phyloP scores from a whole-genome alignment of 2,888 invertebrate genomes.

The Trilocha varians region DNA sequence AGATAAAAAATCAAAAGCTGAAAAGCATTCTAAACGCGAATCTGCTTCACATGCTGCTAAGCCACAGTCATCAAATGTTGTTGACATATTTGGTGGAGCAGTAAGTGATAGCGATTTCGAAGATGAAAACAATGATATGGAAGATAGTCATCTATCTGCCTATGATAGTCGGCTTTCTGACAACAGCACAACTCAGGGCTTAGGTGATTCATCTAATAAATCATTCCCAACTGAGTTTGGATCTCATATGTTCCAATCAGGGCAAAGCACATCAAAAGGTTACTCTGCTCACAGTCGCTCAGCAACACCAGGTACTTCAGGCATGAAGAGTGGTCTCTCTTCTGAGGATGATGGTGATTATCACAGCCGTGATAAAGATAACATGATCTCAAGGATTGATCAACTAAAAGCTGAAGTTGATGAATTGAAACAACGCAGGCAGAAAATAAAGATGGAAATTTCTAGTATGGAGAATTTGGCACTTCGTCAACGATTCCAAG shows the following conservation, averaged over 20 bases:
- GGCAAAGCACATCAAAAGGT: constrained; percentile 26
- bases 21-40: constrained; percentile 26
- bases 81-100: constrained; percentile 92
- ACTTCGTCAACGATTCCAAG: constrained; percentile 86
- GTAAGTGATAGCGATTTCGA: constrained; percentile 90
- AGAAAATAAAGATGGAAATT: constrained; percentile 87
- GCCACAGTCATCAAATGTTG: constrained; percentile 46
- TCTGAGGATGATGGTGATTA: constrained; percentile 51
- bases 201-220: constrained; percentile 29
- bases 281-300: constrained; percentile 27
- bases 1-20: constrained; percentile 42
- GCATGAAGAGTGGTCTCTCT: constrained; percentile 31
- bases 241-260: constrained; percentile 44
- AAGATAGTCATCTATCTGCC: constrained; percentile 83
- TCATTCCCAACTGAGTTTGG: constrained; percentile 47
- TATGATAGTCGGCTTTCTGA: constrained; percentile 84
- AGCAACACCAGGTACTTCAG: constrained; percentile 27
- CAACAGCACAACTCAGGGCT: constrained; percentile 44
- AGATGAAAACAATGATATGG: constrained; percentile 86
- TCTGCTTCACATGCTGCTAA: constrained; percentile 21
- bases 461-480: constrained; percentile 89
- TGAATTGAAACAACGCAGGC: constrained; percentile 81
- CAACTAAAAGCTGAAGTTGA: constrained; percentile 82
- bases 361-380: constrained; percentile 51
- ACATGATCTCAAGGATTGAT: constrained; percentile 77